Percentiles rank a stretch among this genome's conserved stretches.
These are phyloP conservation scores for Antitype chi DNA, from an alignment of 2,888 invertebrate genomes.

Conservation along the genomic window DNA sequence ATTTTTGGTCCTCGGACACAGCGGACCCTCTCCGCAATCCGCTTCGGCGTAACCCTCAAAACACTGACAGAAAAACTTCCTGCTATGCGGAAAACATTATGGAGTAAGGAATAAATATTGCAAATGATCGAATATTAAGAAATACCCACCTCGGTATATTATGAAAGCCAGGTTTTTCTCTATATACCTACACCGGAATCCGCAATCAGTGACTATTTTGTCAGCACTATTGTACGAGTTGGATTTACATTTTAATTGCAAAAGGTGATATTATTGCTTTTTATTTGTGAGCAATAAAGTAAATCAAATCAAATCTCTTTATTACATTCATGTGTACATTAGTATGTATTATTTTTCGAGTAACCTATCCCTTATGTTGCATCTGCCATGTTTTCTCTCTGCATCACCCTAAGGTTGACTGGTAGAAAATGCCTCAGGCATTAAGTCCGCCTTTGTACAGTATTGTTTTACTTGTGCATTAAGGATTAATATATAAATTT, in stretches of 20 bases:
- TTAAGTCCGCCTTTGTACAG: too few species aligned
- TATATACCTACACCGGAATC: slow-evolving; percentile 38
- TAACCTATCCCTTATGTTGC: too few species aligned
- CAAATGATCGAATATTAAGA: slow-evolving; percentile 38
- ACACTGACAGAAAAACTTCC: slow-evolving; percentile 95
- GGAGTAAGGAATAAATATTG: slow-evolving; percentile 8
- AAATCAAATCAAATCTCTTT: too few species aligned
- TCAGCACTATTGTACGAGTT: slow-evolving; percentile 89
- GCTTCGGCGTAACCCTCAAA: slow-evolving; percentile 92
- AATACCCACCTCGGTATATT: slow-evolving; percentile 48
- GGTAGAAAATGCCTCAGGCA: too few species aligned
- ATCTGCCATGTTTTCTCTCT: too few species aligned
- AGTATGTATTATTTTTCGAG: too few species aligned
- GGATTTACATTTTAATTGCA: slow-evolving; percentile 40
- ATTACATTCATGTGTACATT: too few species aligned
- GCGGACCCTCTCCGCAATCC: slow-evolving; percentile 95
- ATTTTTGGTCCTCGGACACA: slow-evolving; percentile 91
- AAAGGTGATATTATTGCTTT: slow-evolving; percentile 41
- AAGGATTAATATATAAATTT: too few species aligned
- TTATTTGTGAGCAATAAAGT: slow-evolving; percentile 49
- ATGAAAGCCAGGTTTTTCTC: not conserved
- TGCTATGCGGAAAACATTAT: slow-evolving; percentile 76
- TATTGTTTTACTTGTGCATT: too few species aligned
- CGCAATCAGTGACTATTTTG: slow-evolving; percentile 61
- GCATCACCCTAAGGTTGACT: too few species aligned